Percentiles rank a stretch among this genome's conserved stretches.
Evolutionary conservation across 2,797 vertebrate genomes (phyloP).

Genomic region (Eleutherodactylus coqui): DNA sequence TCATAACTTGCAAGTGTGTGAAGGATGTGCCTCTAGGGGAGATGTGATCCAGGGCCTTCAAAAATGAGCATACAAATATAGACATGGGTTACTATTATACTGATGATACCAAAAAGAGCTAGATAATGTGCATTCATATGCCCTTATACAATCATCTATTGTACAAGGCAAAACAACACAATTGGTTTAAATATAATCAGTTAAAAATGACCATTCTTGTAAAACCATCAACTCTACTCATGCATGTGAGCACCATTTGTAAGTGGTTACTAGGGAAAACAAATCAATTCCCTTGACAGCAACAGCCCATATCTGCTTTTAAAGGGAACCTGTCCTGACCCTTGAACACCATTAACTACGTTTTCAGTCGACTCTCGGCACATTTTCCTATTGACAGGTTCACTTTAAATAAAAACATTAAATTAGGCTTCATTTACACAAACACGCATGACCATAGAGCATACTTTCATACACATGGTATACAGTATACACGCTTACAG

Average conservation of each 20-base stretch:
- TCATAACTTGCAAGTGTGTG: background rate
- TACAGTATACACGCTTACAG: background rate
- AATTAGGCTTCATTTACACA: background rate
- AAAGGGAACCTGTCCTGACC: too few relatives aligned
- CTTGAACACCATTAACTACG: too few relatives aligned
- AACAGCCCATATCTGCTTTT: too few relatives aligned
- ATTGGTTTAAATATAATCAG: background rate
- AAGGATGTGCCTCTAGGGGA: background rate
- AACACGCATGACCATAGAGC: too few relatives aligned
- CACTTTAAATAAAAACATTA: too few relatives aligned
- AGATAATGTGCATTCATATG: background rate
- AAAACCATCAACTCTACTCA: background rate
- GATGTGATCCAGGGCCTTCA: background rate
- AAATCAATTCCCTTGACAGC: too few relatives aligned
- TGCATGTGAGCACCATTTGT: background rate
- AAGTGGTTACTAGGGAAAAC: too few relatives aligned
- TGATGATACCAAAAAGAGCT: background rate
- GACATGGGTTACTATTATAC: background rate
- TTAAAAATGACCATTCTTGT: background rate
- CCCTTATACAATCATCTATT: background rate
- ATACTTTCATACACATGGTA: background rate
- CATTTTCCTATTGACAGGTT: too few relatives aligned
- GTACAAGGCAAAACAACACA: background rate
- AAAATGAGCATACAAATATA: background rate
- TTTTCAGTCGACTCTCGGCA: too few relatives aligned